Evolutionary conservation across 2,113 vertebrate species (phyloP).

Genomic region (Mormyrus lacerda): DNA sequence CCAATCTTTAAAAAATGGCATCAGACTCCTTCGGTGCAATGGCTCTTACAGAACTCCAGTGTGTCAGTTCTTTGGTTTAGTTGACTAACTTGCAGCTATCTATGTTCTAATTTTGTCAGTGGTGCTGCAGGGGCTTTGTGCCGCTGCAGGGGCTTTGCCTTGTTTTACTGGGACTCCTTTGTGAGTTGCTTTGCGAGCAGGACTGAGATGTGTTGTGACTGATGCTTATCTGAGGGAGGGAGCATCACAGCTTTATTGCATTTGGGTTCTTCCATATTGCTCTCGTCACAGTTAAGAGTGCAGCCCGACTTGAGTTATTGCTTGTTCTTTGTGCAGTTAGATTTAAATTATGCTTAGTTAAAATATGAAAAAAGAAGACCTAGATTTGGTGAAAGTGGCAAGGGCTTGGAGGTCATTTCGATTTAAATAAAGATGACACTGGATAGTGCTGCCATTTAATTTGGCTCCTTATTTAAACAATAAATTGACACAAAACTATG

Average conservation of each 20-base stretch:
- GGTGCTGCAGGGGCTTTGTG: neutral
- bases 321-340: neutral
- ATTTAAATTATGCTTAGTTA: neutral
- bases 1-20: slow-evolving; percentile 27
- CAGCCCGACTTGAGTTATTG: neutral
- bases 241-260: neutral
- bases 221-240: neutral
- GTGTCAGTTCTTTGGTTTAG: neutral
- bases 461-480: neutral
- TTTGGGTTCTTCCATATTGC: neutral
- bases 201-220: neutral
- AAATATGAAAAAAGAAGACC: neutral
- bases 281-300: neutral
- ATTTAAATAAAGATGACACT: neutral
- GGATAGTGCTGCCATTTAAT: neutral
- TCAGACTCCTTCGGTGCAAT: slow-evolving; percentile 10
- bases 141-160: neutral
- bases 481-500: neutral
- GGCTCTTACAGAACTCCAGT: neutral
- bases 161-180: neutral
- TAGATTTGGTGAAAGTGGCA: neutral
- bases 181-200: neutral
- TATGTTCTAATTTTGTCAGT: neutral
- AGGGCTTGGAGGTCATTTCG: neutral
- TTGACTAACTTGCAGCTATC: neutral